A percentile compares a stretch with the other conserved stretches of the same genome.
These are phyloP conservation scores for Exephanes ischioxanthus DNA, from an alignment of 2,888 invertebrate genomes.

Conservation along the genomic window DNA sequence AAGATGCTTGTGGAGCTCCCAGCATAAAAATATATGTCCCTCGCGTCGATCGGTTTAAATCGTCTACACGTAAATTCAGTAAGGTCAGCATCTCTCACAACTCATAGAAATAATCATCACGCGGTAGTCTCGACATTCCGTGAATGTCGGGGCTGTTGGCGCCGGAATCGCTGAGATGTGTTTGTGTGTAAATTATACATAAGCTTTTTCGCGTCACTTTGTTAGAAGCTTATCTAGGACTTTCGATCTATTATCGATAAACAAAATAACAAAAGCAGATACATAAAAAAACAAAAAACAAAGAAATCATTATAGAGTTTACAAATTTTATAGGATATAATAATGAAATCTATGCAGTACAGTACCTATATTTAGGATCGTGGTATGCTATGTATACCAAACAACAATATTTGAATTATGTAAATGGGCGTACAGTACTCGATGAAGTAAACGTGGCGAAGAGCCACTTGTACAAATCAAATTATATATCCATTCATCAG, in stretches of 20 bases:
- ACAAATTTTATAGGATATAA: constrained; percentile 62
- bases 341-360: constrained; percentile 21
- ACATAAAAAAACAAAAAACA: background rate
- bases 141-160: constrained; percentile 57
- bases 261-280: background rate
- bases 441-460: constrained; percentile 37
- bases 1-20: constrained; percentile 86
- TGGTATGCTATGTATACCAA: constrained; percentile 57
- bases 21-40: constrained; percentile 65
- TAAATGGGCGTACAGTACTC: constrained; percentile 34
- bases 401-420: constrained; percentile 49
- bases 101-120: constrained; percentile 35
- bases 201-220: constrained; percentile 51
- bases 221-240: constrained; percentile 46
- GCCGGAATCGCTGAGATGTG: constrained; percentile 52
- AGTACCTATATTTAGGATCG: constrained; percentile 48
- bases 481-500: constrained; percentile 7
- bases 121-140: constrained; percentile 54
- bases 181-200: constrained; percentile 55
- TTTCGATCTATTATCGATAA: constrained; percentile 26
- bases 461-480: constrained; percentile 44
- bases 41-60: constrained; percentile 2
- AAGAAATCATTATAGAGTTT: constrained; percentile 50
- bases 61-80: constrained; percentile 19
- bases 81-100: constrained; percentile 47